Conservation (phyloP, 1,140 invertebrate genomes). For the Adelges cooleyi region DNA sequence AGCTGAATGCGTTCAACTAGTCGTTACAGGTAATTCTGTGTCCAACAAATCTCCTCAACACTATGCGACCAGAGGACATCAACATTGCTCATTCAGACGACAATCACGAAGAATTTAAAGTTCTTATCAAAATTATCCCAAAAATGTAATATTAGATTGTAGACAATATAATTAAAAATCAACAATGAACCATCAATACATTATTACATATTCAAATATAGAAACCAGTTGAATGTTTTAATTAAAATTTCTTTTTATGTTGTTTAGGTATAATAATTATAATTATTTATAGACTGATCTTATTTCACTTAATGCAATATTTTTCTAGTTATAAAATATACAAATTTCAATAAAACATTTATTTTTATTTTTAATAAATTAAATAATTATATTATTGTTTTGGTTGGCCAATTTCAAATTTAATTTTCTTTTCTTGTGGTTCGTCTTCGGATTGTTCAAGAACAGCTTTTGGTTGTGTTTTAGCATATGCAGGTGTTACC, state of each 20-base stretch:
- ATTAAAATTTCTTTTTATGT: too few species aligned
- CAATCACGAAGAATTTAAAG: slow-evolving; percentile 18
- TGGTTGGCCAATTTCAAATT: slow-evolving; percentile 11
- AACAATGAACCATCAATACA: too few species aligned
- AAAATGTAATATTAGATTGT: too few species aligned
- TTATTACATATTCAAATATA: too few species aligned
- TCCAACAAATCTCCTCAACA: neutral
- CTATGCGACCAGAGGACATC: slow-evolving; percentile 9
- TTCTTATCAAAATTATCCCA: too few species aligned
- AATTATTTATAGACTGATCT: neutral
- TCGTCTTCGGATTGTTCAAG: slow-evolving; percentile 40
- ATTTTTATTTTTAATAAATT: too few species aligned
- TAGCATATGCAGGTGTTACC: slow-evolving; percentile 50
- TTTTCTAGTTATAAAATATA: neutral
- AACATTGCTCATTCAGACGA: slow-evolving; percentile 20
- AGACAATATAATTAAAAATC: too few species aligned
- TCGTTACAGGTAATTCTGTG: slow-evolving; percentile 7
- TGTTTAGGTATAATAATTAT: too few species aligned
- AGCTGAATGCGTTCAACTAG: slow-evolving; percentile 13
- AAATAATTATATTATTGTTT: neutral
- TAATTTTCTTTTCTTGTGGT: slow-evolving; percentile 23
- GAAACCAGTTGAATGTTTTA: too few species aligned
- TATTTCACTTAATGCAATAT: slow-evolving; percentile 11
- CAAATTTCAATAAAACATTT: too few species aligned
- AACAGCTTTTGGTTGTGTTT: slow-evolving; percentile 46